These are phyloP conservation scores for Tenualosa thibaudeaui DNA, from an alignment of 2,797 vertebrate species.

Conservation along the genomic window DNA sequence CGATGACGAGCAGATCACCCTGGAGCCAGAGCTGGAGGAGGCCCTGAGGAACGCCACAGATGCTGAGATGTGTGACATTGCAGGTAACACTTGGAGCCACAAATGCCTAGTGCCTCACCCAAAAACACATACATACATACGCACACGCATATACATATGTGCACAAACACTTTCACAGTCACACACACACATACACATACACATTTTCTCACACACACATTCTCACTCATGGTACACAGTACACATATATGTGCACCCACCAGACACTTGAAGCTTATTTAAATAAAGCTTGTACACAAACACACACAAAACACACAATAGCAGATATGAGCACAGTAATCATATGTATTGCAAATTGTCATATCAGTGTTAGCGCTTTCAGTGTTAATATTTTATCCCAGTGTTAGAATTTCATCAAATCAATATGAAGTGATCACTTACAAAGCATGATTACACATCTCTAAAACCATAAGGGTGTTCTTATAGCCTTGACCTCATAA, in stretches of 20 bases:
- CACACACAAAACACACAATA: not conserved
- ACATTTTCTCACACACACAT: not conserved
- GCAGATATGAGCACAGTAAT: not conserved
- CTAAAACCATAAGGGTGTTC: not conserved
- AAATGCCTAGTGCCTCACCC: not conserved
- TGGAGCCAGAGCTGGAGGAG: conserved; percentile 95
- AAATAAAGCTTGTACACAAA: not conserved
- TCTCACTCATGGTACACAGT: not conserved
- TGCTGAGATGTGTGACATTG: conserved; percentile 96
- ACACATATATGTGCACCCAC: too few relatives aligned
- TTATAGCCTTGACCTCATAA: not conserved
- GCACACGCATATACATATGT: not conserved
- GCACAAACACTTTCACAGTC: not conserved
- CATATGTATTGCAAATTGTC: too few relatives aligned
- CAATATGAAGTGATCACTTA: not conserved
- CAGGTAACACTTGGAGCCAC: conserved; percentile 72
- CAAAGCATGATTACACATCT: not conserved
- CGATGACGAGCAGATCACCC: conserved; percentile 81
- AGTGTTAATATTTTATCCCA: too few relatives aligned
- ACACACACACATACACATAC: not conserved
- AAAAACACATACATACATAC: not conserved
- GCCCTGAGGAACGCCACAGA: conserved; percentile 90
- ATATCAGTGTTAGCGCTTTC: not conserved
- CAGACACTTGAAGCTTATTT: too few relatives aligned
- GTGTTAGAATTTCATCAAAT: too few relatives aligned